Evolutionary conservation across 2,113 vertebrate genomes (phyloP).

Genomic region (Sturnira hondurensis): DNA sequence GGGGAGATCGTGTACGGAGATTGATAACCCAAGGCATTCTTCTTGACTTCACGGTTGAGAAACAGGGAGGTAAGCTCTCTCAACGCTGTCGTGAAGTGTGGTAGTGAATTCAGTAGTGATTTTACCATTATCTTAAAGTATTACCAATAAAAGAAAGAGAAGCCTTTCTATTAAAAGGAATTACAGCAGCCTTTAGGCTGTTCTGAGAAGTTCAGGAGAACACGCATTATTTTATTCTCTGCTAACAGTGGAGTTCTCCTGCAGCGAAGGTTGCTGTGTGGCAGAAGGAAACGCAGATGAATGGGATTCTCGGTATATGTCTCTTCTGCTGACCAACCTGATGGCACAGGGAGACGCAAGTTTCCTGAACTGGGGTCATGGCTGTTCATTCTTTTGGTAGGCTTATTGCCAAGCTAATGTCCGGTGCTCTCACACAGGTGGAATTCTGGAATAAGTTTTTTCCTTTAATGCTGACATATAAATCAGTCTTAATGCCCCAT

Average conservation of each 20-base stretch:
- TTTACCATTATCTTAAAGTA: conserved; percentile 5
- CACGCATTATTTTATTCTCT: neutral
- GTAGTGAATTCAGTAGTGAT: conserved; percentile 33
- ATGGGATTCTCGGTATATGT: neutral
- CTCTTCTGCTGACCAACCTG: neutral
- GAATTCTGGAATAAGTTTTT: conserved; percentile 46
- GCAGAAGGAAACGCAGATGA: neutral
- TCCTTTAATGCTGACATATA: conserved; percentile 38
- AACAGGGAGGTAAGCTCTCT: neutral
- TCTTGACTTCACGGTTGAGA: neutral
- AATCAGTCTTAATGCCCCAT: conserved; percentile 35
- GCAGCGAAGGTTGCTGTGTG: neutral
- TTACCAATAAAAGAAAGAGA: neutral
- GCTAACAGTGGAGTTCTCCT: neutral
- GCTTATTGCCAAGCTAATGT: conserved; percentile 19
- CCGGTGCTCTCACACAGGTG: neutral
- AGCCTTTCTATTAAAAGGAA: conserved; percentile 25
- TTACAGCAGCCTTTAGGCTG: conserved; percentile 11
- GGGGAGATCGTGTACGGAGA: neutral
- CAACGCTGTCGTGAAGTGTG: neutral
- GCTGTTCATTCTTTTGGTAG: neutral
- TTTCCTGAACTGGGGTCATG: conserved; percentile 19
- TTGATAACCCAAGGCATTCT: neutral
- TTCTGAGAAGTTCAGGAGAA: neutral
- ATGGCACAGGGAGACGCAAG: neutral